Base-by-base conservation (phyloP, 2,888 invertebrate genomes). In the Morpho deidamia region DNA sequence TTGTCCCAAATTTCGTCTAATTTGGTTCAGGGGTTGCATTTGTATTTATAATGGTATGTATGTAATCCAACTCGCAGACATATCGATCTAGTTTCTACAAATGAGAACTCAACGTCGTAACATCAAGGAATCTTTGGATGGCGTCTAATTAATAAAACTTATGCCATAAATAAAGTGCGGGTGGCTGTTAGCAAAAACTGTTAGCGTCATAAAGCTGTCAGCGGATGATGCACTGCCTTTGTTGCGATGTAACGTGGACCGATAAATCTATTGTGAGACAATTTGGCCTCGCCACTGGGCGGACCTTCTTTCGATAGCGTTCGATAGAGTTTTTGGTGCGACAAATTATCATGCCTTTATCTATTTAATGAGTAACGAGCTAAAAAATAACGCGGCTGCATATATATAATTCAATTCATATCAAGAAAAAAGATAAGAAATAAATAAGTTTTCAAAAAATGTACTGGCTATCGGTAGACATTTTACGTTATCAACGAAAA, bases 181-280 rank as follows among this genome's bases (percentile, higher is more conserved):
- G 79, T 74, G 79, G 83, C 83, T 80, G 86, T 88, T 89, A 83
- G 87, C 87, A 90, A 90, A 90, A 90, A 90, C 88, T 89, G 87
- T 81, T 83, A 80, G 83, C 81, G 83, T 88, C 88, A 89, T 90
- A 90, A 90, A 90, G 67, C 88, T 90, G 90, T 90, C 90, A 69
- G 61, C 83, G 69, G 78, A 84, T 89, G 90, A 90, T 79, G 78
- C 76, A 90, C 76, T 85, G 89, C 88, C 87, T 88, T 90, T 89
- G 89, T 69, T 69, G 84, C 82, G 67, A 70, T 81, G 76, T 83
- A 80, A 72, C 78, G 79, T 74, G 70, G 69, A 65, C 71, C 79
- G 71, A 84, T 87, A 86, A 85, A 87, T 87, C 85, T 84, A 80
- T 82, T 80, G 75, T 70, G 72, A 71, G 81, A 80, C 81, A 78